A percentile compares a stretch with the other conserved stretches of the same genome.
phyloP scores from a whole-genome alignment of 2,797 vertebrate genomes.

The Melopsittacus undulatus region DNA sequence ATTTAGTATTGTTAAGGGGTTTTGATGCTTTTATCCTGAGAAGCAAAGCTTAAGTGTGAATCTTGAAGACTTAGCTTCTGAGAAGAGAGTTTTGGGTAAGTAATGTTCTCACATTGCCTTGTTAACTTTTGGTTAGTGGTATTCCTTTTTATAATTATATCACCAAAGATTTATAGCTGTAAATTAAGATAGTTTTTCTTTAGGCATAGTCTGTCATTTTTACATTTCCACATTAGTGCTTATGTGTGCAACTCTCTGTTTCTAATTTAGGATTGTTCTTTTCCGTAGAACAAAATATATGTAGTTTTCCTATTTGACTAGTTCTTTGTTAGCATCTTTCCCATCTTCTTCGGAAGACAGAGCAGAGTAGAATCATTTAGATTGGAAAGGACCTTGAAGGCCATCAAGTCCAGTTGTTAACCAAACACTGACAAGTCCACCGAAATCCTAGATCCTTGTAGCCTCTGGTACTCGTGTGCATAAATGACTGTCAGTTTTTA shows the following conservation, averaged over 20 bases:
- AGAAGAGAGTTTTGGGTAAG: background rate
- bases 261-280: background rate
- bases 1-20: constrained; percentile 21
- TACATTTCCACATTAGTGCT: background rate
- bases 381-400: background rate
- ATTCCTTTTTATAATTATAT: background rate
- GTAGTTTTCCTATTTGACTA: background rate
- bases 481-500: background rate
- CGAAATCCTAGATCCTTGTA: background rate
- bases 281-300: background rate
- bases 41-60: constrained; percentile 29
- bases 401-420: background rate
- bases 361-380: background rate
- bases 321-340: background rate
- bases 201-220: background rate
- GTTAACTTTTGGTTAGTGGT: background rate
- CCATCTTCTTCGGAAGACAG: background rate
- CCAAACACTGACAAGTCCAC: background rate
- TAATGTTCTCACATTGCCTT: background rate
- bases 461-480: background rate
- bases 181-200: background rate
- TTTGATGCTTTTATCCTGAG: constrained; percentile 33
- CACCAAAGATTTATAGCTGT: background rate
- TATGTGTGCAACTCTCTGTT: background rate
- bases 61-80: constrained; percentile 23